Conservation (phyloP, 2,797 vertebrate species). For the Lutra lutra region DNA sequence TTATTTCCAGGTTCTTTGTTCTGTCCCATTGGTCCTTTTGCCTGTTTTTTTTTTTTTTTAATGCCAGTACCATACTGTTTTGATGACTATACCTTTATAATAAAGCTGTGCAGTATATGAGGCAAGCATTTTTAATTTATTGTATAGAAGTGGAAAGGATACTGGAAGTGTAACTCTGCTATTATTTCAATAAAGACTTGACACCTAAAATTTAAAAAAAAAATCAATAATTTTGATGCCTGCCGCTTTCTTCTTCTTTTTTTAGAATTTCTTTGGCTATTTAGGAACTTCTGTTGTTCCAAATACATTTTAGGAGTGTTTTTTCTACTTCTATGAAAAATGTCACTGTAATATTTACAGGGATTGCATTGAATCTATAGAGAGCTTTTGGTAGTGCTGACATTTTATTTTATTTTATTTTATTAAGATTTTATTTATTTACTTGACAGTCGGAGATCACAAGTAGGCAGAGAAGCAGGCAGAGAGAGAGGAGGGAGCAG, state of each 20-base stretch:
- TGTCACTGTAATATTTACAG: too few species aligned
- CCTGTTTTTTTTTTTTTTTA: background rate
- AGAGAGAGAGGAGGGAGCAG: too few species aligned
- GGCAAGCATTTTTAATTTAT: slow-evolving; percentile 83
- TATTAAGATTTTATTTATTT: too few species aligned
- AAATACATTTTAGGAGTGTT: background rate
- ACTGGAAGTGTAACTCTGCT: slow-evolving; percentile 92
- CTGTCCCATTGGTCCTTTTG: background rate
- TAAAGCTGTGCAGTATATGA: too few species aligned
- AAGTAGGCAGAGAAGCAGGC: too few species aligned
- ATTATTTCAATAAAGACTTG: slow-evolving; percentile 94
- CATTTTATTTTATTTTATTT: too few species aligned
- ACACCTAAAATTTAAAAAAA: slow-evolving; percentile 74
- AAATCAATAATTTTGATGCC: background rate
- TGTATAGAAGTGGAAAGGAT: slow-evolving; percentile 89
- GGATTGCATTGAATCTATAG: too few species aligned
- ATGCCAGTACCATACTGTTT: background rate
- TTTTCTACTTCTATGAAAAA: too few species aligned
- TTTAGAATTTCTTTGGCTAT: background rate
- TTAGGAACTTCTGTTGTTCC: background rate
- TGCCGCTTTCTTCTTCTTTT: background rate
- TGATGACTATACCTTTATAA: background rate
- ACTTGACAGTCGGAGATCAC: too few species aligned
- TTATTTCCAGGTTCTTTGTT: background rate
- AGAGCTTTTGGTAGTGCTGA: too few species aligned